Evolutionary conservation across 2,888 invertebrate species (phyloP), one percentile per base, ranked within the genome.

Genomic region (Cybosia mesomella): DNA sequence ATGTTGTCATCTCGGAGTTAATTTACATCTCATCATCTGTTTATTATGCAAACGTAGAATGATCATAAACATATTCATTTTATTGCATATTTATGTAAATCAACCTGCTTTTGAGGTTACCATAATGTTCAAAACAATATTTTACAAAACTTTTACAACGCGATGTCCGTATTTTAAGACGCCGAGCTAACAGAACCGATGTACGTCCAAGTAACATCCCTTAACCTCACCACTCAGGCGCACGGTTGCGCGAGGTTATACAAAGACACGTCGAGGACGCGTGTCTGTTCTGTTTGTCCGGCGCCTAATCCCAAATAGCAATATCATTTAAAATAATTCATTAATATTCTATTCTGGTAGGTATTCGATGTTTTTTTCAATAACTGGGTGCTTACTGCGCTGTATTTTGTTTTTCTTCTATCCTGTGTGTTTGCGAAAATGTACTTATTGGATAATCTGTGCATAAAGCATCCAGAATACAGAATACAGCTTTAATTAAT

Each of bases 1-100:
- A 63, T 70, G 67, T 73, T 67, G 62, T 73, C 74, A 73, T 71
- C 15, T 34, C 22, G 22, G 58, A 54, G 9, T 58, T 49, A 64
- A 59, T 39, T 54, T 53, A 53, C 55, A n/a, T 71, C 61, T 68
- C 58, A 65, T 55, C 63, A 70, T 58, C 69, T 75, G 60, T 72
- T 73, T 73, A 66, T 70, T 58, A 77, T 73, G 70, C 63, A 70
- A 64, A 68, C 65, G 28, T 4, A 28, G 28, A 55, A 70, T 43
- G 53, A 58, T 49, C 54, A 58, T 70, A 72, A 60, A 32, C 67
- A 61, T 62, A 69, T 69, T 68, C 66, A 72, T 69, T 68, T 74
- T 63, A 71, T 71, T 61, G 58, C 66, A 34, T 71, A 71, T 73
- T 73, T 70, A 80, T 72, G 70, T 68, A 67, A 72, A 77, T 61